Conservation (phyloP, 2,797 vertebrate genomes). For the Hephaestus fuliginosus region DNA sequence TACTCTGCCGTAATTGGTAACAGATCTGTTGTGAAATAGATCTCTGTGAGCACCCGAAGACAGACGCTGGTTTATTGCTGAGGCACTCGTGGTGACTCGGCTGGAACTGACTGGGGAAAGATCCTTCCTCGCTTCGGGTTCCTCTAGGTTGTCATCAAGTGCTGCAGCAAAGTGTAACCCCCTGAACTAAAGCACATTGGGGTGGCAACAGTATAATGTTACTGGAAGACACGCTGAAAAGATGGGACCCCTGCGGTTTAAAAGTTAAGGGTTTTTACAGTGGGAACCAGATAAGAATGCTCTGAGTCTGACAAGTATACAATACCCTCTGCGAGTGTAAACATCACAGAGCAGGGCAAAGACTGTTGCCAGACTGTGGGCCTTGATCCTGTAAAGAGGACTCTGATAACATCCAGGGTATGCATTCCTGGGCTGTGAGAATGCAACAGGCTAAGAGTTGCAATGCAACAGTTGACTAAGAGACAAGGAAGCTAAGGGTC, state of each 20-base stretch:
- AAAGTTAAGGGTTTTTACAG: constrained; percentile 11
- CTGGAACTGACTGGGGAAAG: constrained; percentile 49
- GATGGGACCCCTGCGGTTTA: constrained; percentile 17
- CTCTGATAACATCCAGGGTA: constrained; percentile 80
- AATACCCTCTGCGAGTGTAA: constrained; percentile 57
- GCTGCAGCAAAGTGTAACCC: constrained; percentile 17
- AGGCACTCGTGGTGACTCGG: constrained; percentile 43
- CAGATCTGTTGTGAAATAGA: constrained; percentile 82
- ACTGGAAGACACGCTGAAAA: not conserved
- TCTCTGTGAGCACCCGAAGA: constrained; percentile 62
- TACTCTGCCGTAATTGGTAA: constrained; percentile 81
- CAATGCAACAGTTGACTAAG: constrained; percentile 30
- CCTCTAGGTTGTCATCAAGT: constrained; percentile 37
- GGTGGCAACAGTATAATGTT: not conserved
- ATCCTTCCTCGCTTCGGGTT: constrained; percentile 27
- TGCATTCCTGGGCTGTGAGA: constrained; percentile 79
- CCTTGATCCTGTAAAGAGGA: constrained; percentile 79
- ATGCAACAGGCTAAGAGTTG: constrained; percentile 62
- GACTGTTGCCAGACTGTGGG: constrained; percentile 58
- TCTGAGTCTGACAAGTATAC: constrained; percentile 15
- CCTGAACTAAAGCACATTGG: not conserved
- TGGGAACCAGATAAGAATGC: constrained; percentile 39
- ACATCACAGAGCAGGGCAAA: constrained; percentile 65
- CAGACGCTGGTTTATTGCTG: constrained; percentile 64
- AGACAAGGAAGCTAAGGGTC: constrained; percentile 72